Evolutionary conservation across 2,888 invertebrate genomes (phyloP).

Genomic region (Orchesella flavescens): DNA sequence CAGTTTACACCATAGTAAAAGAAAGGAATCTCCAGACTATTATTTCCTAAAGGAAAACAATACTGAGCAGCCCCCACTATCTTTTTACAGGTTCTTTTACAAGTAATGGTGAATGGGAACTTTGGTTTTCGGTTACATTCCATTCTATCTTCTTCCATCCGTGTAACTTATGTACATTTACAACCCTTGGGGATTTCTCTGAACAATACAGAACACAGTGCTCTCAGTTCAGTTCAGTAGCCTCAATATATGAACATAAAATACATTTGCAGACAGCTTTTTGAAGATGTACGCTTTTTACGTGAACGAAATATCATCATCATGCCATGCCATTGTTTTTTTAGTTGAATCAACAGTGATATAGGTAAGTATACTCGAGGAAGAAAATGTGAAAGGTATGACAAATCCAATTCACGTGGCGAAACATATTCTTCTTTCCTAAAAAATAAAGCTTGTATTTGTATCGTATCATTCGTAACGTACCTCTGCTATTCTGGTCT

Average conservation of each 20-base stretch:
- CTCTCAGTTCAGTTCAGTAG: not conserved
- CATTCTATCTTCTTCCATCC: not conserved
- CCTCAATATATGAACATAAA: not conserved
- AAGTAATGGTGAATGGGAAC: not conserved
- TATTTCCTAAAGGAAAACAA: not conserved
- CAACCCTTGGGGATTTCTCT: constrained; percentile 1
- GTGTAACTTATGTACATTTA: constrained; percentile 5
- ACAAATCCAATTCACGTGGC: constrained; percentile 18
- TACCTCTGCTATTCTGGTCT: no score
- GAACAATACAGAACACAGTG: not conserved
- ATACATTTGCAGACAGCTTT: not conserved
- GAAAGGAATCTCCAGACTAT: not conserved
- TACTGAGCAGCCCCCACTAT: not conserved
- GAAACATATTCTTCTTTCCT: not conserved
- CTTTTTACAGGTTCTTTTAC: not conserved
- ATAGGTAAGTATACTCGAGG: not conserved
- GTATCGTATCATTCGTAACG: no score
- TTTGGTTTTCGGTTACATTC: not conserved
- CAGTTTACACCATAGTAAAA: no score
- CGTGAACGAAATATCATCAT: not conserved
- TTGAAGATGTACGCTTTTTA: not conserved
- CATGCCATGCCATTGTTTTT: constrained; percentile 5
- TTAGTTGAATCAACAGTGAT: not conserved
- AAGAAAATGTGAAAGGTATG: constrained; percentile 6
- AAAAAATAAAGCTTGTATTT: not conserved